Base-by-base conservation (phyloP, 2,888 invertebrate species). In the Ametastegia equiseti region DNA sequence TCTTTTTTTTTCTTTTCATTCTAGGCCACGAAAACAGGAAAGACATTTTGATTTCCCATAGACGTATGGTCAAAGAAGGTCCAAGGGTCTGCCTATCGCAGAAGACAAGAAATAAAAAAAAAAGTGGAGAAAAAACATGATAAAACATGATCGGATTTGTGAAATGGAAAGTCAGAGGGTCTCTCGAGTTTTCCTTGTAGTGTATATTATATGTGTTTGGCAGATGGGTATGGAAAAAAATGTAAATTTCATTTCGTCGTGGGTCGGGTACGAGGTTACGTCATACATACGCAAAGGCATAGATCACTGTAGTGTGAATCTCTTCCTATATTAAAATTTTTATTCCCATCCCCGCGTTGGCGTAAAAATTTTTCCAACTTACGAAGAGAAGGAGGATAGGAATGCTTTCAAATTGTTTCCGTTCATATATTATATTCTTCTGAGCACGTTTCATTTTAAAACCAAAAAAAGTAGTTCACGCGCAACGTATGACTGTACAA, bases 241-340 rank as follows among this genome's bases (percentile, higher is more conserved):
- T 86, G 87, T 84, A 87, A 87, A 87, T 88, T 87, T 85, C 86
- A 85, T 86, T 86, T 85, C 84, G 39, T 63, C 63, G 13, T 23
- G 60, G 7, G 42, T 5, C 39, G 42, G n/a, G n/a, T n/a, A 15
- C 39, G 45, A 30, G 23, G 78, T 78, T 63, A 60, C 63, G 78
- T 78, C 78, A 78, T 78, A 78, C 78, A 78, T 78, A 78, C 78
- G 78, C 78, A 78, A 78, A 50, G 27, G 78, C 78, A 78, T 78
- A 78, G 78, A 78, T 78, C 78, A 78, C 78, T 27, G 78, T 60
- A 78, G 78, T 60, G 60, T 63, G 78, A 78, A 78, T 78, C 78
- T 78, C 78, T 78, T 60, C 78, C 47, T 78, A 78, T 78, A 78
- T 78, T 78, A 78, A 78, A 78, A 57, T 42, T 78, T 78, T 78